Evolutionary conservation across 2,888 invertebrate genomes (phyloP).

Genomic region (Hirtodrosophila histrioides): DNA sequence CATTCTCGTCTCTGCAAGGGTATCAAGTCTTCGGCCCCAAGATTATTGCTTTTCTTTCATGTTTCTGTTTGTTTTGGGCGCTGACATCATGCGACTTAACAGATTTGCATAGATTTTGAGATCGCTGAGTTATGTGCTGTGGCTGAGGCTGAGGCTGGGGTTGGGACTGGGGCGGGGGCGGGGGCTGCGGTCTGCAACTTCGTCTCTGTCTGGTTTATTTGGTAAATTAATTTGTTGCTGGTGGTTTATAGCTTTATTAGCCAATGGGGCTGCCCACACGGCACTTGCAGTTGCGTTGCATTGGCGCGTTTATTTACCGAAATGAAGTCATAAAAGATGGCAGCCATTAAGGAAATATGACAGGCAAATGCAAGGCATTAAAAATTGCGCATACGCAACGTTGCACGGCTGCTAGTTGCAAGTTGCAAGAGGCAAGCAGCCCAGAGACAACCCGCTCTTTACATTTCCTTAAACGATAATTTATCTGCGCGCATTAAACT

Average conservation of each 20-base stretch:
- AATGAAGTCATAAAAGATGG: slow-evolving; percentile 72
- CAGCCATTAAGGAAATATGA: slow-evolving; percentile 51
- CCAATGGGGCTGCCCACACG: slow-evolving; percentile 59
- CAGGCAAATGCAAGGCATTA: slow-evolving; percentile 60
- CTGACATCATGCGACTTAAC: slow-evolving; percentile 65
- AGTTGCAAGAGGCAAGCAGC: slow-evolving; percentile 15
- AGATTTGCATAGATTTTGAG: slow-evolving; percentile 67
- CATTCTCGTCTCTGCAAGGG: too few species aligned
- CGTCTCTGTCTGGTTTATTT: slow-evolving; percentile 51
- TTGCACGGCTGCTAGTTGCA: slow-evolving; percentile 22
- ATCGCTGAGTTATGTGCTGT: slow-evolving; percentile 17
- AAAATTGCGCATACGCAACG: slow-evolving; percentile 70
- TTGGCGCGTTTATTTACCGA: slow-evolving; percentile 27
- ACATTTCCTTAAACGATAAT: slow-evolving; percentile 74
- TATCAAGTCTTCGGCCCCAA: too few species aligned
- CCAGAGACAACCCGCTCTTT: slow-evolving; percentile 16
- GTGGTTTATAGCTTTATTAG: slow-evolving; percentile 68
- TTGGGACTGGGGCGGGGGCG: too few species aligned
- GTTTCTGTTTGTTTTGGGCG: slow-evolving; percentile 44
- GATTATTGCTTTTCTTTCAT: neutral
- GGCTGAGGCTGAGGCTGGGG: too few species aligned
- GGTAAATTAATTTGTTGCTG: slow-evolving; percentile 73
- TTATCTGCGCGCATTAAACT: slow-evolving; percentile 76
- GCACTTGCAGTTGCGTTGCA: slow-evolving; percentile 35
- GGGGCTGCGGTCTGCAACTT: slow-evolving; percentile 9